Percentiles rank a stretch among this genome's conserved stretches.
These are phyloP conservation scores for Sinonovacula constricta DNA, from an alignment of 1,140 invertebrate species.

Conservation along the genomic window DNA sequence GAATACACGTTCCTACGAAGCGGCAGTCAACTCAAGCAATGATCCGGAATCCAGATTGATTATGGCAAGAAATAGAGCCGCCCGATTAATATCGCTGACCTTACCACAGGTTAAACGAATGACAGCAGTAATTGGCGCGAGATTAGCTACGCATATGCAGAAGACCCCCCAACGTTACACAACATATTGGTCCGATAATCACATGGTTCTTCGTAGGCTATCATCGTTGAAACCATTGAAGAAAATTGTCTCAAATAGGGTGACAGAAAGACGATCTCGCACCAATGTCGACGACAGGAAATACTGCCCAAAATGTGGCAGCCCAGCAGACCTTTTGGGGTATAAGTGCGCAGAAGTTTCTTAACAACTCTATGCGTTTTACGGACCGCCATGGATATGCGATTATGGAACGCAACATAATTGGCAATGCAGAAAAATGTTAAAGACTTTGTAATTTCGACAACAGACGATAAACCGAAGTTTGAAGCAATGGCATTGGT, in stretches of 20 bases:
- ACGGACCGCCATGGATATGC: constrained; percentile 3
- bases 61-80: constrained; percentile 46
- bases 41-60: constrained; percentile 17
- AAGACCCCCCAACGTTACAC: not conserved
- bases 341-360: constrained; percentile 1
- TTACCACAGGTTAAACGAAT: constrained; percentile 47
- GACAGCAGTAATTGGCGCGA: constrained; percentile 44
- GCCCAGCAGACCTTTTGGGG: constrained; percentile 46
- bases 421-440: too few species aligned
- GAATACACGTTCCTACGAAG: constrained; percentile 44
- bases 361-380: constrained; percentile 1
- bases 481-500: too few species aligned
- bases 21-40: constrained; percentile 19
- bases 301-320: constrained; percentile 41
- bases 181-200: constrained; percentile 51
- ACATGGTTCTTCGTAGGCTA: constrained; percentile 53
- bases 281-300: not conserved
- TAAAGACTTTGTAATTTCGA: too few species aligned
- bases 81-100: constrained; percentile 34
- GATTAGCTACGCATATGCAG: constrained; percentile 35
- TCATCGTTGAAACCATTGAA: constrained; percentile 21
- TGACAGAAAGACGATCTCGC: constrained; percentile 18
- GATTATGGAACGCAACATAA: too few species aligned
- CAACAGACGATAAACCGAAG: too few species aligned
- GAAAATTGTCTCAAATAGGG: constrained; percentile 38